A percentile compares a stretch with the other conserved stretches of the same genome.
Conservation (phyloP, 2,797 vertebrate species). For the Discoglossus pictus region DNA sequence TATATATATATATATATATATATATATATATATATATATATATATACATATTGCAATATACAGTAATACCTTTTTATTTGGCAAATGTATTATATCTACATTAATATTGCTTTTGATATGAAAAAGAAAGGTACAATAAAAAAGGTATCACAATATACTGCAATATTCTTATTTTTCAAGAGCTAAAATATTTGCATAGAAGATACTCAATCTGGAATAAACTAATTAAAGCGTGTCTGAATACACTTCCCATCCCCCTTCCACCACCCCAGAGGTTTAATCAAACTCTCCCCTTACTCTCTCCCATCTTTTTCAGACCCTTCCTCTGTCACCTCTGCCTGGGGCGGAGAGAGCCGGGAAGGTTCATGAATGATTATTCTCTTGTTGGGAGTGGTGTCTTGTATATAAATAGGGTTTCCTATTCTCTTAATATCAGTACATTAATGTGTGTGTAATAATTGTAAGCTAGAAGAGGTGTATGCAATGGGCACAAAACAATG, state of each 20-base stretch:
- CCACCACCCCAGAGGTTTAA: slow-evolving; percentile 4
- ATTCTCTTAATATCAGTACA: slow-evolving; percentile 12
- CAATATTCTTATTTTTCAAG: no score
- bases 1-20: no score
- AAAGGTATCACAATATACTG: no score
- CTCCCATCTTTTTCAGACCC: slow-evolving; percentile 6
- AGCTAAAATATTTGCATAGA: background rate
- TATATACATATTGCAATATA: no score
- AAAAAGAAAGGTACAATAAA: no score
- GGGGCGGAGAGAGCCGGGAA: background rate
- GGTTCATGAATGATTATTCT: slow-evolving; percentile 19
- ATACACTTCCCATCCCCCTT: no score
- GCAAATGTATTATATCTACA: no score
- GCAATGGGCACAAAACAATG: slow-evolving; percentile 20
- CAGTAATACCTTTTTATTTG: no score
- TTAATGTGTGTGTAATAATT: slow-evolving; percentile 23
- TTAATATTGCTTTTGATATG: no score
- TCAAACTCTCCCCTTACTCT: slow-evolving; percentile 9
- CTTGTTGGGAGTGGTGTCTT: slow-evolving; percentile 11
- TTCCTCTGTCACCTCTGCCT: slow-evolving; percentile 16
- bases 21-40: no score
- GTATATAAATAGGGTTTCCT: background rate
- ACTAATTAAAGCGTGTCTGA: no score
- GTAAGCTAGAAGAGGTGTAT: slow-evolving; percentile 6
- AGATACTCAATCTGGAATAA: background rate